Evolutionary conservation across 2,797 vertebrate genomes (phyloP).

Genomic region (Acanthopagrus latus): DNA sequence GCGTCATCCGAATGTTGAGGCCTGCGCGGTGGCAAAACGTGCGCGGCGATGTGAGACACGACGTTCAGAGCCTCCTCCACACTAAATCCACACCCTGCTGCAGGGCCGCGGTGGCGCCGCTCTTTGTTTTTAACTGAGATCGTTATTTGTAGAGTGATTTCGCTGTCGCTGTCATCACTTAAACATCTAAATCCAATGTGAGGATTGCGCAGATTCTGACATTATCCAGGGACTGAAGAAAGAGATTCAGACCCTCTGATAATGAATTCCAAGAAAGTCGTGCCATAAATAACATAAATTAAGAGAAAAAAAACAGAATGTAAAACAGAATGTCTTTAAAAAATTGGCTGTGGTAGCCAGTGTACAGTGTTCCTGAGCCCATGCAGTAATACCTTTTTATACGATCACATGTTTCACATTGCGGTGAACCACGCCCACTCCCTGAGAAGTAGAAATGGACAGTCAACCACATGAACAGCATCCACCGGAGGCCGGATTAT

Average conservation of each 20-base stretch:
- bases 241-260: background rate
- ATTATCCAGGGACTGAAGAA: background rate
- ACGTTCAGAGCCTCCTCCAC: background rate
- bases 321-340: no score
- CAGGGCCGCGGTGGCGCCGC: background rate
- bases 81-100: background rate
- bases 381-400: no score
- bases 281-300: no score
- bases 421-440: no score
- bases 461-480: no score
- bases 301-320: no score
- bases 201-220: background rate
- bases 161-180: background rate
- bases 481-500: no score
- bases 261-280: background rate
- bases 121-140: background rate
- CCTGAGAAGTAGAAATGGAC: no score
- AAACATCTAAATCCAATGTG: background rate
- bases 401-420: no score
- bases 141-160: background rate
- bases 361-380: no score
- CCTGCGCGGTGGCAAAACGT: background rate
- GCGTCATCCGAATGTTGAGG: background rate
- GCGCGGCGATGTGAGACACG: background rate
- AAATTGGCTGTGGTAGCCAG: no score